phyloP scores from a whole-genome alignment of 2,113 vertebrate species.

The Peromyscus maniculatus region DNA sequence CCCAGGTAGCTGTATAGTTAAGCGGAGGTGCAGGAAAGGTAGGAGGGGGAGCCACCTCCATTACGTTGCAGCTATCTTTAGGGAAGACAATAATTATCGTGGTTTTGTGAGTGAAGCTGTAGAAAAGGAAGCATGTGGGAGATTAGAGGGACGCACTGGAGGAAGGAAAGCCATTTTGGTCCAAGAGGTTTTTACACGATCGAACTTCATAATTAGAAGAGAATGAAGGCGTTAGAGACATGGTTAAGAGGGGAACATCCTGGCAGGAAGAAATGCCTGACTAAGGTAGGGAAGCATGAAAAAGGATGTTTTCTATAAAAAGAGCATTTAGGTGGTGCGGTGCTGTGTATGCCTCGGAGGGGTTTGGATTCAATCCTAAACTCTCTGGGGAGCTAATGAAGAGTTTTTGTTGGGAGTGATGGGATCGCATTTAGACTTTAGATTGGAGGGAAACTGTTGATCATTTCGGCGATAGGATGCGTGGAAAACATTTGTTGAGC shows the following conservation, averaged over 20 bases:
- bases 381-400: slow-evolving; percentile 22
- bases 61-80: neutral
- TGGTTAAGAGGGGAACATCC: neutral
- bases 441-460: neutral
- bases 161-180: neutral
- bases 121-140: neutral
- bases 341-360: neutral
- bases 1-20: neutral
- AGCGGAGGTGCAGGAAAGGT: neutral
- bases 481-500: neutral
- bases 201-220: neutral
- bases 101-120: neutral
- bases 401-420: neutral
- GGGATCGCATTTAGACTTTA: slow-evolving; percentile 5
- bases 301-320: neutral
- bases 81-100: neutral
- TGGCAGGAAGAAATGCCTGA: neutral
- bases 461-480: neutral
- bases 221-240: neutral
- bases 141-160: neutral
- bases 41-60: neutral
- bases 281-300: neutral
- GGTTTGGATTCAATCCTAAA: neutral
- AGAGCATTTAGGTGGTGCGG: neutral
- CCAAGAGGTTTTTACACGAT: neutral